Evolutionary conservation across 1,140 invertebrate species (phyloP).

Genomic region (Laupala kohalensis): DNA sequence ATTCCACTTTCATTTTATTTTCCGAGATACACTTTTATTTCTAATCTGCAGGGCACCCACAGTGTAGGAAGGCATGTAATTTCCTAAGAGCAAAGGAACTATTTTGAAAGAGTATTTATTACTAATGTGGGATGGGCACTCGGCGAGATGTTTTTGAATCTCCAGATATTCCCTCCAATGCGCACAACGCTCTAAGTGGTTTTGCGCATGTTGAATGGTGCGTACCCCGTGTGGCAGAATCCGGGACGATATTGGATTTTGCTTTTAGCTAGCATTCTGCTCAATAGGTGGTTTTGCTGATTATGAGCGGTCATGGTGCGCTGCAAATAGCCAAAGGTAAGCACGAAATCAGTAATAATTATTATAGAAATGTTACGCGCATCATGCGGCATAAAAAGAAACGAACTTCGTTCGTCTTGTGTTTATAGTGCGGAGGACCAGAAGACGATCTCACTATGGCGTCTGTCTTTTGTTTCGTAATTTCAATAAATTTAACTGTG

Average conservation of each 20-base stretch:
- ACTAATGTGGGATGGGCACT: no score
- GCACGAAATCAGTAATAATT: background rate
- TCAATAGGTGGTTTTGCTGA: background rate
- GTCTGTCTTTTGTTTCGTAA: conserved; percentile 8
- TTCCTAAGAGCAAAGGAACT: no score
- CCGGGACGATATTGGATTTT: background rate
- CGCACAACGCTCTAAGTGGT: background rate
- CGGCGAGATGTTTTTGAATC: background rate
- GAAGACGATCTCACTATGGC: conserved; percentile 8
- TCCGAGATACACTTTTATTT: no score
- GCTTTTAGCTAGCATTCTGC: background rate
- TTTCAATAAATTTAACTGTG: conserved; percentile 4
- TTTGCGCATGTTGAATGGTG: background rate
- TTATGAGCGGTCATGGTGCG: background rate
- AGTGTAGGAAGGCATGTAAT: no score
- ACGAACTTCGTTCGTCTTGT: conserved; percentile 7
- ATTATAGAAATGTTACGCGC: background rate
- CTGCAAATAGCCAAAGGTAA: background rate
- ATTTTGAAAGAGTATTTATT: no score
- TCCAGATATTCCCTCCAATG: background rate
- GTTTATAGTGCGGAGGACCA: conserved; percentile 4
- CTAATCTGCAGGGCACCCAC: no score
- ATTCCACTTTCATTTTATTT: no score
- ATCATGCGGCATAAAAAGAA: background rate
- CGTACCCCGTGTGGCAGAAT: background rate